Percentiles rank a stretch among this genome's conserved stretches.
These are phyloP conservation scores for Cerastis rubricosa DNA, from an alignment of 2,888 invertebrate genomes.

Conservation along the genomic window DNA sequence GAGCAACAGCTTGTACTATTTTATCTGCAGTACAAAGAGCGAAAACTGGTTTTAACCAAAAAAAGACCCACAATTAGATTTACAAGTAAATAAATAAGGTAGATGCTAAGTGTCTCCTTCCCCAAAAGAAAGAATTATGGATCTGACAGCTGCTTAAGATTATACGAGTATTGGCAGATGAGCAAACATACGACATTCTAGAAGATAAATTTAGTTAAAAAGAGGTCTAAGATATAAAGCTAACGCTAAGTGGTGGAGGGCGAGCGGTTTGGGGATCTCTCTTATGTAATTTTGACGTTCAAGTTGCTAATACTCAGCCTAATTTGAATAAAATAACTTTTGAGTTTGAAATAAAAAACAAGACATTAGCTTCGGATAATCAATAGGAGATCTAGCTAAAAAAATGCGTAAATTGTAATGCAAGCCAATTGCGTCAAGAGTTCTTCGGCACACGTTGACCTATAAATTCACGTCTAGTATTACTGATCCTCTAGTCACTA, in stretches of 20 bases:
- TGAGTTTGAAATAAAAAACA: not conserved
- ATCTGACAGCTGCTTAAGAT: not conserved
- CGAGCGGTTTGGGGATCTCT: not conserved
- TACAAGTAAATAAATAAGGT: not conserved
- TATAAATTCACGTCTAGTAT: slow-evolving; percentile 15
- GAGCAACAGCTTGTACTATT: not conserved
- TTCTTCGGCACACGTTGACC: not conserved
- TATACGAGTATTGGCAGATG: not conserved
- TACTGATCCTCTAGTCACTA: too few species aligned
- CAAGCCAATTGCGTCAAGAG: not conserved
- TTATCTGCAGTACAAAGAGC: not conserved
- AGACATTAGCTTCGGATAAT: not conserved
- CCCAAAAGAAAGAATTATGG: not conserved
- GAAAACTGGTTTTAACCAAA: not conserved
- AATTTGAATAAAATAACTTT: not conserved
- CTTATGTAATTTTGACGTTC: not conserved
- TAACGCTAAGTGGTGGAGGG: not conserved
- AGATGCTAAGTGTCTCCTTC: not conserved
- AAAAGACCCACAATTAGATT: not conserved
- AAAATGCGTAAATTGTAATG: not conserved
- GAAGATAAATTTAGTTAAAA: not conserved
- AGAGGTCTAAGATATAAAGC: not conserved
- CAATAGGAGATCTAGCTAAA: not conserved
- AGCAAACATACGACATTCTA: not conserved
- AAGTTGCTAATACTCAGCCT: not conserved